Evolutionary conservation across 2,113 vertebrate species (phyloP).

Genomic region (Rhombomys opimus): DNA sequence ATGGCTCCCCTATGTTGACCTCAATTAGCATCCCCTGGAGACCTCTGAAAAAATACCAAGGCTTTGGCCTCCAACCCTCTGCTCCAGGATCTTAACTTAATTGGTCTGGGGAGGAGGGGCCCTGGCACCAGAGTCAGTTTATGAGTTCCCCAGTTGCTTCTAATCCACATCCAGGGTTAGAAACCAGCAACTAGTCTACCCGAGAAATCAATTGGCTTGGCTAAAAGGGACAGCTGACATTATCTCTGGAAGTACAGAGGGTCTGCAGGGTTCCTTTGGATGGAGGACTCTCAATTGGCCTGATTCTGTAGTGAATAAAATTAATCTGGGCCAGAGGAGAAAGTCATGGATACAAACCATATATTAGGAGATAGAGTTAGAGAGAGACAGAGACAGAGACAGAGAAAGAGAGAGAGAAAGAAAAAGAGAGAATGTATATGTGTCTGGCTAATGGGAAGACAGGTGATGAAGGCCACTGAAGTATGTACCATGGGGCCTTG

Average conservation of each 20-base stretch:
- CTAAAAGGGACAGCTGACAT: constrained; percentile 21
- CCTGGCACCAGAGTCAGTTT: constrained; percentile 1
- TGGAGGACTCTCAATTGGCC: constrained; percentile 21
- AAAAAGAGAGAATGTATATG: background rate
- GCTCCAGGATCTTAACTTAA: constrained; percentile 56
- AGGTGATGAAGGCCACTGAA: background rate
- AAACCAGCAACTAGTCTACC: background rate
- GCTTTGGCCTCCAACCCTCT: background rate
- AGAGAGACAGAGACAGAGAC: no score
- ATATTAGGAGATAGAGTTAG: no score
- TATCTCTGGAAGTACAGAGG: constrained; percentile 27
- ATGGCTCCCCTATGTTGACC: background rate
- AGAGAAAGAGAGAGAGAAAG: no score
- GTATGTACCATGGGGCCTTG: fast-evolving
- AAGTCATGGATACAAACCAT: background rate
- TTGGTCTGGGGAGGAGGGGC: constrained; percentile 65
- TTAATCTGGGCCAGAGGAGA: background rate
- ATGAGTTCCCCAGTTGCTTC: constrained; percentile 64
- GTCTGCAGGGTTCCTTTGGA: background rate
- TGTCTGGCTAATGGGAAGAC: background rate
- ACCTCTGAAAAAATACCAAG: constrained; percentile 60
- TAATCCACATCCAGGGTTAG: constrained; percentile 30
- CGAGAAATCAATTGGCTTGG: background rate
- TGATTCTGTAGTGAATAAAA: constrained; percentile 33
- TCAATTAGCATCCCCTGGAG: constrained; percentile 3